Evolutionary conservation across 2,888 invertebrate species (phyloP), one percentile per base, ranked within the genome.

Genomic region (Melanotus villosus): DNA sequence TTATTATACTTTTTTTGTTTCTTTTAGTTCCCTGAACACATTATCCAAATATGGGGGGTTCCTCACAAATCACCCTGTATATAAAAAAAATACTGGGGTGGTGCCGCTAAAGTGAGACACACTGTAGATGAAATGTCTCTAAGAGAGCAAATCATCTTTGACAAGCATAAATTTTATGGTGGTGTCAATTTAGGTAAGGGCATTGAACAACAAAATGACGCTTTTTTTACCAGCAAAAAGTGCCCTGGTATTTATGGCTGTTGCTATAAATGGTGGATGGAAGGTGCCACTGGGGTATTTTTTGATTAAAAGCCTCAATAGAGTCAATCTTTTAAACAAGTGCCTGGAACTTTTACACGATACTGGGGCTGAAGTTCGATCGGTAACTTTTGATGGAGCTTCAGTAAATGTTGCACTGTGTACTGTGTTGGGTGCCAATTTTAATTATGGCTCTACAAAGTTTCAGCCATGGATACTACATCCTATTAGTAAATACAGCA

Each of bases 231-330:
- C n/a, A n/a, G n/a, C n/a, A n/a, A n/a, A n/a, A n/a, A n/a, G n/a
- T 60, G 79, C 76, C 3, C 74, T 79, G 64, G 79, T 79, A 14
- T 70, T 78, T 23, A 73, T 80, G 73, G 57, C 76, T 5, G 71
- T 68, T 54, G 58, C 68, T 36, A 41, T 79, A 45, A 79, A 79
- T 70, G 71, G 72, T 12, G 12, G 47, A 16, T 80, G 77, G 75
- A 79, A 79, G 65, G 65, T 79, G 18, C 79, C 79, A 14, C 45
- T 78, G n/a, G 78, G 77, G 2, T 79, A 79, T 72, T 79, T 78
- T 72, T 75, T 79, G 50, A 76, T 38, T 18, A 67, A 75, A 67
- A 73, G 77, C 10, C 58, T 80, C 54, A 72, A 50, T 59, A 76
- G 76, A 64, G 68, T 71, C 34, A 68, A 75, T 57, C 56, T 80